Evolutionary conservation across 2,888 invertebrate genomes (phyloP), one percentile per base, ranked within the genome.

Genomic region (Nowickia ferox): DNA sequence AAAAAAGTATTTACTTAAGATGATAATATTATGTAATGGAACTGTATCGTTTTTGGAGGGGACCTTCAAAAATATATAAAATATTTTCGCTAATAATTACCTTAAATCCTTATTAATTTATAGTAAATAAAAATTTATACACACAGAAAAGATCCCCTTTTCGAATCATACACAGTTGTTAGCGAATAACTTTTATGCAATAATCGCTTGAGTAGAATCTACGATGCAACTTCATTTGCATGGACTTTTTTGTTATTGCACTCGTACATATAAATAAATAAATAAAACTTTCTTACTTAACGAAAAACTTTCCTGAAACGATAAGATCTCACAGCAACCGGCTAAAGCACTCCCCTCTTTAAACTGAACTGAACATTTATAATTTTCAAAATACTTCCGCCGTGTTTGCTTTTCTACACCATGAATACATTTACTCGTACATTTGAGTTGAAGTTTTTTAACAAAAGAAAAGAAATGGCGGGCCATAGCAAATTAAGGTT

Each of bases 351-450:
- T 69, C 72, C 51, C 80, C 69, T 17, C 69, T 46, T 66, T 51
- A 19, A 42, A 59, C n/a, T n/a, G 6, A 57, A 59, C 22, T 53
- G 61, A 75, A 51, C 68, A 75, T 75, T 75, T 81, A 81, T 61
- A 61, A 65, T 77, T 83, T 83, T 30, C 17, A 57, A 76, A 83
- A 77, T 83, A 83, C 82, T 83, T 83, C 82, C 82, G 82, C 80
- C 55, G 79, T 55, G n/a, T 63, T 76, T 38, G 15, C 53, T 40
- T 74, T 61, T 40, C 40, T 51, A 19, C 22, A 8, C 17, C 40
- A 48, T 19, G 22, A 55, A 51, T 30, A 63, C 61, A 53, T 79
- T 53, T 30, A n/a, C n/a, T n/a, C n/a, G n/a, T n/a, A 30, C 5
- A 19, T 38, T 46, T 72, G 38, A 48, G 17, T 69, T 79, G 6